These are phyloP conservation scores for Drosophila guanche DNA, from an alignment of 1,140 invertebrate species.

Conservation along the genomic window DNA sequence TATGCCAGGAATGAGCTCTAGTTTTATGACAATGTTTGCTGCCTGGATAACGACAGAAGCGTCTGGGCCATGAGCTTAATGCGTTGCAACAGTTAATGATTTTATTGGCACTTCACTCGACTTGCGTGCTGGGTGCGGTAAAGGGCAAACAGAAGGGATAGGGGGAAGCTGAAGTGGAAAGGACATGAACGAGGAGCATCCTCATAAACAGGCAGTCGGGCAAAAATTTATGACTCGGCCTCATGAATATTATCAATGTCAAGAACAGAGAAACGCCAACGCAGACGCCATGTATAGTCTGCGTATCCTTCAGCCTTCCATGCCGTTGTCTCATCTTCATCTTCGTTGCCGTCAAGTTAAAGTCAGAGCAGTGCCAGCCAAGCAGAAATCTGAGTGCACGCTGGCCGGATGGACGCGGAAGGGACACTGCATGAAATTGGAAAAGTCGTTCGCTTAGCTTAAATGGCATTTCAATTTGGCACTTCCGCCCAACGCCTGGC, in stretches of 20 bases:
- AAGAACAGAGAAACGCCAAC: conserved; percentile 47
- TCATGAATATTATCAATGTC: conserved; percentile 69
- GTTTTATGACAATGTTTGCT: conserved; percentile 69
- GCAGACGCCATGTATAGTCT: conserved; percentile 51
- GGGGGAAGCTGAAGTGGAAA: not conserved
- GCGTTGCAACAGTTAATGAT: conserved; percentile 77
- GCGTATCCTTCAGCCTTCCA: conserved; percentile 16
- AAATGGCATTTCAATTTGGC: conserved; percentile 79
- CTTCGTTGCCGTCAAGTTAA: not conserved
- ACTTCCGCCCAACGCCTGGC: conserved; percentile 58
- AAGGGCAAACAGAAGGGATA: not conserved
- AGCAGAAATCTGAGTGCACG: conserved; percentile 39
- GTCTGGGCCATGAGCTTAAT: conserved; percentile 66
- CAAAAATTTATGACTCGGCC: conserved; percentile 62
- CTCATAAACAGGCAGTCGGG: conserved; percentile 50
- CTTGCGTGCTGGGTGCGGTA: conserved; percentile 15
- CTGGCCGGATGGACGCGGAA: conserved; percentile 15
- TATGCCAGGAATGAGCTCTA: conserved; percentile 41
- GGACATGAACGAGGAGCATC: conserved; percentile 10
- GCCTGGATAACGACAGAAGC: conserved; percentile 43
- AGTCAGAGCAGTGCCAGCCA: not conserved
- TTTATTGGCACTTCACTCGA: conserved; percentile 73
- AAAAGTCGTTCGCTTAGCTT: conserved; percentile 56
- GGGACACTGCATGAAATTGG: conserved; percentile 32
- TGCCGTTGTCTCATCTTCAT: not conserved